Evolutionary conservation across 2,113 vertebrate species (phyloP), one percentile per base, ranked within the genome.

Genomic region (Tetraodon nigroviridis): DNA sequence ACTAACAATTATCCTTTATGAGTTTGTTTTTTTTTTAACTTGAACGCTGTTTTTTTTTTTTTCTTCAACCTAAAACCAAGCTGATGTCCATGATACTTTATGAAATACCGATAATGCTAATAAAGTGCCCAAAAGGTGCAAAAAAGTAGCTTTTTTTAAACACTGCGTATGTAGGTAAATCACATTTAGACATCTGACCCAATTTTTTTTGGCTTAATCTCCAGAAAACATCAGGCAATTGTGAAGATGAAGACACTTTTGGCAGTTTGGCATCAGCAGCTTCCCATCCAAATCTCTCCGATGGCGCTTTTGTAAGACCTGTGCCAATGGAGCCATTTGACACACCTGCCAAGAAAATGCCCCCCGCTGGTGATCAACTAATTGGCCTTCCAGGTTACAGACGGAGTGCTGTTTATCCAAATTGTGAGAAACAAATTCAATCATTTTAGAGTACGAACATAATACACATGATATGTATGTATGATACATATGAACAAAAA

Each of bases 321-420:
- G 67, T 81, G n/a, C 88, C 86, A 0, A 59, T 70, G 6, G 91
- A 92, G 16, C 69, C 86, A 10, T 87, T 89, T 0, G 78, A 88
- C 0, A 92, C 92, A 0, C 67, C 55, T 2, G 65, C 48, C 16
- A 73, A 27, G 46, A 56, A 19, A 59, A 18, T 27, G 24, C 24
- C 46, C 1, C n/a, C 56, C 40, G 24, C 77, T 0, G 84, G 84
- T 6, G 86, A 93, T 0, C 81, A 90, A 0, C 88, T 99, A 29
- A 80, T 90, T 22, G 89, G 86, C 37, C 88, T 99, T 8, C 96
- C 96, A 0, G 96, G 96, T 1, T 99, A 95, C 79, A 90, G 94
- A 6, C 86, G 92, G 21, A 96, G 95, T 4, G 86, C 81, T 2
- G 10, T 87, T 73, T 62, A 87, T 69, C 69, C 78, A 59, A 37